A percentile compares a stretch with the other conserved stretches of the same genome.
These are phyloP conservation scores for Protonibea diacanthus DNA, from an alignment of 2,797 vertebrate species.

Conservation along the genomic window DNA sequence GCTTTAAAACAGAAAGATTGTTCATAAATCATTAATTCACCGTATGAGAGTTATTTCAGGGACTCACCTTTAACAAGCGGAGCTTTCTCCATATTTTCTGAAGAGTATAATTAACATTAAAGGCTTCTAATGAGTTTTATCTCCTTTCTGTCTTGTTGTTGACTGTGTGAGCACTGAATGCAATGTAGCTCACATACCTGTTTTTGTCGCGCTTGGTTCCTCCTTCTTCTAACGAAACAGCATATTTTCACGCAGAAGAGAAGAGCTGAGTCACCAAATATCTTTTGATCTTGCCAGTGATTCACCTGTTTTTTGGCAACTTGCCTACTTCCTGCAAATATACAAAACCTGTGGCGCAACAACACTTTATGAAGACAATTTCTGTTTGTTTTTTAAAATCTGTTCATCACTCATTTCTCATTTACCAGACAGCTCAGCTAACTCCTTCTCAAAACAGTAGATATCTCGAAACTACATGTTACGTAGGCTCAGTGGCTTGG, in stretches of 20 bases:
- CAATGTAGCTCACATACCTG: not conserved
- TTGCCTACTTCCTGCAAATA: too few relatives aligned
- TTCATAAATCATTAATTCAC: not conserved
- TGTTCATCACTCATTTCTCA: too few relatives aligned
- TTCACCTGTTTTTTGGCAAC: too few relatives aligned
- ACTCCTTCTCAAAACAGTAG: too few relatives aligned
- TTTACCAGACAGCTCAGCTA: too few relatives aligned
- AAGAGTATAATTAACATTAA: not conserved
- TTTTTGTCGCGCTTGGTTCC: not conserved
- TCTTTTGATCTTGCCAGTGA: too few relatives aligned
- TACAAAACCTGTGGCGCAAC: too few relatives aligned
- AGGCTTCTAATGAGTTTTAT: not conserved
- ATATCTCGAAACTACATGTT: too few relatives aligned
- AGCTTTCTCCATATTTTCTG: constrained; percentile 9
- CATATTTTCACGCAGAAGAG: not conserved
- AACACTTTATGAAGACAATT: too few relatives aligned
- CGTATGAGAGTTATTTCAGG: not conserved
- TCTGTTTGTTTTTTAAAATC: too few relatives aligned
- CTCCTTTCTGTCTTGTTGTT: not conserved
- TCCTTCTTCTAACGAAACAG: not conserved
- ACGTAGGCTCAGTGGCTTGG: too few relatives aligned
- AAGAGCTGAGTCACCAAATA: too few relatives aligned
- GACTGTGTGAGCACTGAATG: not conserved
- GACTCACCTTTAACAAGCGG: constrained; percentile 19
- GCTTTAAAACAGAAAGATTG: not conserved